Percentiles rank a stretch among this genome's conserved stretches.
Conservation (phyloP, 2,797 vertebrate species). For the Tapera naevia region DNA sequence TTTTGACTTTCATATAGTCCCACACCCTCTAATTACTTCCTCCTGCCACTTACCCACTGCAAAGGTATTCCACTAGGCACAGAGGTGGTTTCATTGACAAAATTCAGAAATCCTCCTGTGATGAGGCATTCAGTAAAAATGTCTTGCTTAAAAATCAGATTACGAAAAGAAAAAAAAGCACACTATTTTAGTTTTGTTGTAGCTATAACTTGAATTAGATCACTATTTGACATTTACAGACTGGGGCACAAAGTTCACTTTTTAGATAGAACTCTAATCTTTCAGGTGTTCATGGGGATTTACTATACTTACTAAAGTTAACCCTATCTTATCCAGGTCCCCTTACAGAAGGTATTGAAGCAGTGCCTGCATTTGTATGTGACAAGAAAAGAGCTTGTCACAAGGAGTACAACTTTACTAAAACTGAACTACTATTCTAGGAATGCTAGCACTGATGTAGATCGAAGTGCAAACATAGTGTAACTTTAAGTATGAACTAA, state of each 20-base stretch:
- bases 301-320: background rate
- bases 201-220: background rate
- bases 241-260: background rate
- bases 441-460: background rate
- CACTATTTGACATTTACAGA: background rate
- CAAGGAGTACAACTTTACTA: background rate
- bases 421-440: background rate
- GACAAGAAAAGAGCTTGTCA: background rate
- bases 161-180: background rate
- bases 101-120: background rate
- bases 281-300: background rate
- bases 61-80: background rate
- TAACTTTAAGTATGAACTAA: background rate
- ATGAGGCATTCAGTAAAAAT: slow-evolving; percentile 1
- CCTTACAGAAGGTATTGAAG: background rate
- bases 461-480: background rate
- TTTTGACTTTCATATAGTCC: slow-evolving; percentile 25
- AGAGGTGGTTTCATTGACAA: slow-evolving; percentile 40
- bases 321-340: background rate
- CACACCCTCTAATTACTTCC: background rate
- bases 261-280: background rate
- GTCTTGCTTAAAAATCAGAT: background rate
- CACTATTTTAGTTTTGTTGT: background rate
- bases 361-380: background rate
- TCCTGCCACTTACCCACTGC: background rate